Percentiles rank a stretch among this genome's conserved stretches.
These are phyloP conservation scores for Heloderma charlesbogerti DNA, from an alignment of 2,113 vertebrate species.

Conservation along the genomic window DNA sequence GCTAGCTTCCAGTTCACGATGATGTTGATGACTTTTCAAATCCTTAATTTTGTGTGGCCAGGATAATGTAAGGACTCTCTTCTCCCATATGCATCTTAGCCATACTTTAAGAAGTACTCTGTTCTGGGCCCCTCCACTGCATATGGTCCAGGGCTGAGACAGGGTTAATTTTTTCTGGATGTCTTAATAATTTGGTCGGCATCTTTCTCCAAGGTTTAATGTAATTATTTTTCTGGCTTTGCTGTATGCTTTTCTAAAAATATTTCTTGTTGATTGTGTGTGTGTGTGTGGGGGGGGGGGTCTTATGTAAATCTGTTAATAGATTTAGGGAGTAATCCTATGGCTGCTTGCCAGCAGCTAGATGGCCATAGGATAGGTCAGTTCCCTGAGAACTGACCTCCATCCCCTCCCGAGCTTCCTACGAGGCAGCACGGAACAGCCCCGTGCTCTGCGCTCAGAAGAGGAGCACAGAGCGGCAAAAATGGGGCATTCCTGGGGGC, in stretches of 20 bases:
- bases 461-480: too few species aligned
- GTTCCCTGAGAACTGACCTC: too few species aligned
- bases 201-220: background rate
- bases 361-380: too few species aligned
- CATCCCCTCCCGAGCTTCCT: too few species aligned
- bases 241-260: background rate
- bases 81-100: background rate
- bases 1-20: background rate
- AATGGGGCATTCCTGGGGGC: too few species aligned
- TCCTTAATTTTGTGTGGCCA: background rate
- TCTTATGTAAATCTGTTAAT: background rate
- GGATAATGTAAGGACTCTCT: background rate
- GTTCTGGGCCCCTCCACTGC: background rate
- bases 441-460: too few species aligned
- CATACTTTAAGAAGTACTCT: background rate
- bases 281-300: background rate
- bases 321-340: too few species aligned
- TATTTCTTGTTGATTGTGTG: background rate
- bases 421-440: too few species aligned
- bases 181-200: background rate
- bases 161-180: background rate
- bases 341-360: too few species aligned
- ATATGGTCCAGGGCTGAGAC: background rate
- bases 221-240: background rate
- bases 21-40: background rate